Evolutionary conservation across 2,888 invertebrate genomes (phyloP).

Genomic region (Tetanocera ferruginea): DNA sequence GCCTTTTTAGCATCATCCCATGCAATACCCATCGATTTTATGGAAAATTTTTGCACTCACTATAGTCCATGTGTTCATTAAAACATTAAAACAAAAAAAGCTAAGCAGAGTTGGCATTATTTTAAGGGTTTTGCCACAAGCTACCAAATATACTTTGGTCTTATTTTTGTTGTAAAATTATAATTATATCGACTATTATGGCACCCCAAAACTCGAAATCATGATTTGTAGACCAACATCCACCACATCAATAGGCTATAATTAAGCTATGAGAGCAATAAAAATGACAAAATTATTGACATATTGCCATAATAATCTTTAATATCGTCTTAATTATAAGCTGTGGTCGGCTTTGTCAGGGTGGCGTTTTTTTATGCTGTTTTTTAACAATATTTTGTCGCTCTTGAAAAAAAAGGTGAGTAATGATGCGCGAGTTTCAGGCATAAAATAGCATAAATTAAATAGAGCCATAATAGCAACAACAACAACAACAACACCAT

Average conservation of each 20-base stretch:
- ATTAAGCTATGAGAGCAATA: conserved; percentile 50
- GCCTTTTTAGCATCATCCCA: too few species aligned
- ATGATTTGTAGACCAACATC: too few species aligned
- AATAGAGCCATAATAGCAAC: neutral
- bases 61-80: too few species aligned
- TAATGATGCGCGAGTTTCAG: conserved; percentile 1
- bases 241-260: neutral
- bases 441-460: conserved; percentile 21
- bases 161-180: too few species aligned
- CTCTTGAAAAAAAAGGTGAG: neutral
- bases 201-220: too few species aligned
- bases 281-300: conserved; percentile 66
- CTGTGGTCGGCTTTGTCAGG: neutral
- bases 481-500: neutral
- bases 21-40: too few species aligned
- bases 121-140: too few species aligned
- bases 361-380: neutral
- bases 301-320: conserved; percentile 52
- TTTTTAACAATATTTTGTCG: neutral
- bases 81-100: too few species aligned
- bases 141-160: too few species aligned
- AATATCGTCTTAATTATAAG: conserved; percentile 17
- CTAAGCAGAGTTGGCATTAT: too few species aligned
- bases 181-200: too few species aligned
- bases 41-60: too few species aligned